A percentile compares a stretch with the other conserved stretches of the same genome.
Conservation (phyloP, 2,113 vertebrate genomes). For the Falco punctatus region DNA sequence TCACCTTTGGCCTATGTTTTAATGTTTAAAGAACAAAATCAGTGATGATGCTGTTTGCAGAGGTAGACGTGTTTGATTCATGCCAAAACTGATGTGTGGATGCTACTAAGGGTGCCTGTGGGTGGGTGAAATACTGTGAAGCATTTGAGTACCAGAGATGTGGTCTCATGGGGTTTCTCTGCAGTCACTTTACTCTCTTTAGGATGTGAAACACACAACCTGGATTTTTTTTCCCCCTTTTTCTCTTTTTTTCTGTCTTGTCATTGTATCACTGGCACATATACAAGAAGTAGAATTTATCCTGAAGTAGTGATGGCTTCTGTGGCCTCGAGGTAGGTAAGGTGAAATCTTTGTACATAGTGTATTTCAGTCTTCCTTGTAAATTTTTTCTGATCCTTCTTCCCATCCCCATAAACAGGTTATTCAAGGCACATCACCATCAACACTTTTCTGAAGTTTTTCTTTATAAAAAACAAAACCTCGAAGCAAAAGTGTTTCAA, state of each 20-base stretch:
- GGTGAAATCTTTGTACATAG: neutral
- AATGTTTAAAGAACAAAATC: neutral
- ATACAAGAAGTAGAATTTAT: neutral
- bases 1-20: neutral
- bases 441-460: neutral
- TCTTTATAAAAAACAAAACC: neutral
- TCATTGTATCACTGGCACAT: neutral
- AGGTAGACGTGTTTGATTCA: neutral
- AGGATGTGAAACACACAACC: neutral
- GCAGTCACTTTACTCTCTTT: neutral
- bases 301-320: neutral
- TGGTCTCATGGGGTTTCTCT: neutral
- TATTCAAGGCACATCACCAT: neutral
- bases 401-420: neutral
- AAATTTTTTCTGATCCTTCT: neutral
- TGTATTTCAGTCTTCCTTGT: neutral
- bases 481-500: neutral
- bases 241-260: neutral
- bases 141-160: neutral
- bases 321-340: neutral
- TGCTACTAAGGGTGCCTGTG: neutral
- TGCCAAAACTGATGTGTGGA: neutral
- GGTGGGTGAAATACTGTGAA: neutral
- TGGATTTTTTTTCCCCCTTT: neutral
- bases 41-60: neutral